Base-by-base conservation (phyloP, 2,888 invertebrate genomes). In the Congeria kusceri region DNA sequence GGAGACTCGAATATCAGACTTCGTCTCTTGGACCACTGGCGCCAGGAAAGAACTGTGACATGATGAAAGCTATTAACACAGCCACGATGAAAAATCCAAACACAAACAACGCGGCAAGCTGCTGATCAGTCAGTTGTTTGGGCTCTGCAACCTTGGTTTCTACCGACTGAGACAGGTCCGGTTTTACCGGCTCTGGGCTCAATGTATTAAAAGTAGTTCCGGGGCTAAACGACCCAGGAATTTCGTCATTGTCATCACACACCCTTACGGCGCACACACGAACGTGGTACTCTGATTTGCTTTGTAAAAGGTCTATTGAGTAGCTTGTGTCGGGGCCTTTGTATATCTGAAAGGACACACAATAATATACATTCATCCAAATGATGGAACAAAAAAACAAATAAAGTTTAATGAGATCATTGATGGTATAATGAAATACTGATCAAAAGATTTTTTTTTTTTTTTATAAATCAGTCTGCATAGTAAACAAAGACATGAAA, bases 241-340 rank as follows among this genome's bases (percentile, higher is more conserved):
- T 94, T 88, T 95, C 95, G 3, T 85, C 80, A 29, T 94, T 94
- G 53, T 95, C 95, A 66, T 94, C 94, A 87, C 95, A 94, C 70
- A 95, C 93, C 62, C 97, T 95, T 89, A 97, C 95, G 32, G 96
- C 96, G 94, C 96, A 96, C 83, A 97, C 97, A 70, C 97, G 95
- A 89, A 96, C 95, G 94, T 94, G 94, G 82, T 97, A 97, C 92
- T 96, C 96, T 70, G 95, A 95, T 89, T 96, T 96, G 66, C 96
- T 95, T 88, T 96, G 96, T 92, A 97, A 95, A 91, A 96, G 95
- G 44, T 91, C 89, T 72, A 94, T 95, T 94, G 92, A 96, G 93
- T 92, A 94, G n/a, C 87, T 89, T 18, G 93, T 92, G 59, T 92
- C 91, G 18, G 91, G 84, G n/a, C 95, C 95, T 79, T 92, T 92